phyloP scores from a whole-genome alignment of 2,113 vertebrate genomes.

The Vombatus ursinus region DNA sequence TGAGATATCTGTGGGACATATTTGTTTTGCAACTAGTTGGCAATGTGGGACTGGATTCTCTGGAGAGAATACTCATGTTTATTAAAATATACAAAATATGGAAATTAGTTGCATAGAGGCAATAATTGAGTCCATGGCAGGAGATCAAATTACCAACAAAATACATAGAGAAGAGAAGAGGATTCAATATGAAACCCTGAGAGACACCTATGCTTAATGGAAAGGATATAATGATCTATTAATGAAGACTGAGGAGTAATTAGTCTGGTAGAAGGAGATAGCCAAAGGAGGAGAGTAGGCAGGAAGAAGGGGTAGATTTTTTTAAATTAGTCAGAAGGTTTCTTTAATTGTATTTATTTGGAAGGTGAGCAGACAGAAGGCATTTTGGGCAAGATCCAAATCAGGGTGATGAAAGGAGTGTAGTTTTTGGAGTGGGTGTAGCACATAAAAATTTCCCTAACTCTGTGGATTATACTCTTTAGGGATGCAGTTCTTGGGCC shows the following conservation, averaged over 20 bases:
- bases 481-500: too few species aligned
- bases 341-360: neutral
- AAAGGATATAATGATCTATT: neutral
- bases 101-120: neutral
- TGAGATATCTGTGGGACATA: neutral
- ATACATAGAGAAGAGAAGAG: neutral
- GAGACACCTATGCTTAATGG: neutral
- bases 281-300: neutral
- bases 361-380: too few species aligned
- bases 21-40: neutral
- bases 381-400: too few species aligned
- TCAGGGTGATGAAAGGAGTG: too few species aligned
- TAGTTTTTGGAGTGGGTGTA: too few species aligned
- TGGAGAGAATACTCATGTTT: neutral
- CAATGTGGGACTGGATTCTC: neutral
- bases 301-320: neutral
- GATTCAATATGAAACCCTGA: neutral
- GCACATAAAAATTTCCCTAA: too few species aligned
- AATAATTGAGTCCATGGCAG: neutral
- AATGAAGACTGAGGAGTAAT: neutral
- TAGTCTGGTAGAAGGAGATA: neutral
- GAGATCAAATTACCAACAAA: neutral
- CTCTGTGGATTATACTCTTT: too few species aligned
- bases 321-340: neutral
- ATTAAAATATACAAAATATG: neutral